Percentiles rank a stretch among this genome's conserved stretches.
These are phyloP conservation scores for Ephydatia muelleri DNA, from an alignment of 37 sponge, comb jelly and placozoan genomes.

Conservation along the genomic window DNA sequence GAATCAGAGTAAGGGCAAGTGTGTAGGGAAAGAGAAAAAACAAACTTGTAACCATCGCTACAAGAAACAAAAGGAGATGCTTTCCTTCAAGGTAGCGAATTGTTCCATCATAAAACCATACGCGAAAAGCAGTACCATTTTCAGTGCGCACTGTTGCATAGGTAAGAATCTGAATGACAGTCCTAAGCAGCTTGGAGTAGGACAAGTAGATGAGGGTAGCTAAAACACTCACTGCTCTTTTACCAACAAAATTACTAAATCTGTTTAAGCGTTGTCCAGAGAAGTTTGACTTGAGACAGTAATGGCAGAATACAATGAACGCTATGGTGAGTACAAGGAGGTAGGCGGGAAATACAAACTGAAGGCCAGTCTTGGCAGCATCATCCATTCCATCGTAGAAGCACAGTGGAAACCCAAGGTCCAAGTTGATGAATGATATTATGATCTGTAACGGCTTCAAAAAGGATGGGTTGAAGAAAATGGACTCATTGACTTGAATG, in stretches of 20 bases:
- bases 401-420: too few relatives aligned
- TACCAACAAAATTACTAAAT: constrained; percentile 4
- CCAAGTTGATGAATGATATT: too few relatives aligned
- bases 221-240: constrained; percentile 22
- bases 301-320: too few relatives aligned
- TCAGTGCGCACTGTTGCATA: not conserved
- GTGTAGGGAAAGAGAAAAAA: constrained; percentile 11
- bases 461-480: too few relatives aligned
- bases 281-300: too few relatives aligned
- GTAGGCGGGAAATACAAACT: too few relatives aligned
- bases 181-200: constrained; percentile 21
- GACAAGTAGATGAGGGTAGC: constrained; percentile 48
- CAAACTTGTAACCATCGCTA: not conserved
- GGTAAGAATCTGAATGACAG: not conserved
- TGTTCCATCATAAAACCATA: constrained; percentile 31
- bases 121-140: not conserved
- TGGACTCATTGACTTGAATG: not conserved
- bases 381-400: too few relatives aligned
- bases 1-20: constrained; percentile 7
- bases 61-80: constrained; percentile 24
- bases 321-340: too few relatives aligned
- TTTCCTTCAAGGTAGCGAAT: constrained; percentile 25
- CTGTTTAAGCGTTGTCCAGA: too few relatives aligned
- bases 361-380: too few relatives aligned
- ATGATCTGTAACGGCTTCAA: too few relatives aligned